Base-by-base conservation (phyloP, 1,140 invertebrate genomes). In the Bombyx mori region DNA sequence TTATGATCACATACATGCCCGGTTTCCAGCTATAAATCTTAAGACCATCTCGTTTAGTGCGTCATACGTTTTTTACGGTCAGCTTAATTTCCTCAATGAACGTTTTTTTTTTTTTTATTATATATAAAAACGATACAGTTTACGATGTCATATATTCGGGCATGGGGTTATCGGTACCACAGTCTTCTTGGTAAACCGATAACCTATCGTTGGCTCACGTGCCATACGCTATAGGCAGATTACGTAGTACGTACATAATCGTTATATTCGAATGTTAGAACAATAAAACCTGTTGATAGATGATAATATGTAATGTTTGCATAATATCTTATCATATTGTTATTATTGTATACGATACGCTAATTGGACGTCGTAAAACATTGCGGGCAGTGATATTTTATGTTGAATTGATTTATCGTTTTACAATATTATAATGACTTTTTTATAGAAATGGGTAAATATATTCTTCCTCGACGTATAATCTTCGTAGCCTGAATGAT, bases 11-110 rank as follows among this genome's bases (percentile, higher is more conserved):
- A 56, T 60, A 60, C 62, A 51, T 62, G 54, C 54, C 44, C 58
- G 42, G 46, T 47, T 49, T 55, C 43, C 0, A 56, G 9, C 52
- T 58, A 35, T 51, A 58, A 42, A 51, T 51, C 47, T 54, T 49
- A 56, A 50, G 49, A 49, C 52, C 55, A 43, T 55, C 47, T 8
- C 12, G 44, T 55, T 35, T 7, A 22, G 9, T 47, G 35, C 44
- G n/a, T 46, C 54, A 57, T 59, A 57, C 42, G 18, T 7, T 43
- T 63, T 63, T 61, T 67, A 67, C 51, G 59, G 49, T 61, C 60
- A 65, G 67, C 58, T 70, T 69, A 66, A 76, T 73, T 71, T 73
- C 64, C 70, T 63, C 50, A 62, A 73, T 69, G 61, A 66, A 71
- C 59, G 63, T 51, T 57, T 51, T 71, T 75, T 51, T 57, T 51